Evolutionary conservation across 2,888 invertebrate genomes (phyloP), one percentile per base, ranked within the genome.

Genomic region (Apantesis nais): DNA sequence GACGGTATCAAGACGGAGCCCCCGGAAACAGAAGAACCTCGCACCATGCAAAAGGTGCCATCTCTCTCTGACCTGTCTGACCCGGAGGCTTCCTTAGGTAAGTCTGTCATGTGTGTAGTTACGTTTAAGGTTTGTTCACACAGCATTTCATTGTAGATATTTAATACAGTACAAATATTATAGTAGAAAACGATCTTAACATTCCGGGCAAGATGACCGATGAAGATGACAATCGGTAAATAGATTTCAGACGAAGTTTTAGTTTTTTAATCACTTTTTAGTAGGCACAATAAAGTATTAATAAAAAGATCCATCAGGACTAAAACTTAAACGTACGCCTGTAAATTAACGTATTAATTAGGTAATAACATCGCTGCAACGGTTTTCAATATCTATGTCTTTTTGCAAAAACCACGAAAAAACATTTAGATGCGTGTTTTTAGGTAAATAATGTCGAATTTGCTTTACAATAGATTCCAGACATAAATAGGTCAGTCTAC

Each of bases 1-100:
- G 90, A 95, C 88, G 88, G 95, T 86, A 94, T 96, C 95, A 92
- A 96, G 92, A 89, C 90, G 75, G 91, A 96, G 89, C 93, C 94
- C 8, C 92, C 93, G 75, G 92, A 95, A 84, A 88, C 95, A 11
- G 96, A 97, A 89, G 97, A 97, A 90, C 96, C 96, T 75, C 95
- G 97, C 76, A 96, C 97, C 76, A 97, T 97, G 96, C 98, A 98
- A 94, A 98, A 98, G 92, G 98, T 98, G 83, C 98, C 98, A 61
- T 98, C 98, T 66, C 96, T 98, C 84, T 98, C 98, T 83, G 98
- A 98, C 93, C 96, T 98, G 67, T 98, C 98, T 67, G 98, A 98
- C 93, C 97, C 97, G 72, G 98, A 98, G 93, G 97, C 97, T 74
- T 98, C 98, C 73, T 92, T 98, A 89, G 98, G 98, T 98, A 93